These are phyloP conservation scores for Elegia similella DNA, from an alignment of 2,888 invertebrate genomes.

Conservation along the genomic window DNA sequence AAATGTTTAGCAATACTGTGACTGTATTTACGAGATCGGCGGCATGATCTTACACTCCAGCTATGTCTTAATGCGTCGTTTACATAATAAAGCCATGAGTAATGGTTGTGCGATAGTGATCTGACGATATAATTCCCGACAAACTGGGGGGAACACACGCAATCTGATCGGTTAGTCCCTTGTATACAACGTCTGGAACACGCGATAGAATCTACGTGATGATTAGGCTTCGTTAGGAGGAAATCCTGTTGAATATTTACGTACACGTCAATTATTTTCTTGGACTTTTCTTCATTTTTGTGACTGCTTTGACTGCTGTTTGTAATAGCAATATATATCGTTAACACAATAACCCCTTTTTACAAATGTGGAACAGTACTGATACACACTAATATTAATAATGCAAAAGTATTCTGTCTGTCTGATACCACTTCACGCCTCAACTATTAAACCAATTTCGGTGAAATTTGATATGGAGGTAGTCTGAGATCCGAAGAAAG, in stretches of 20 bases:
- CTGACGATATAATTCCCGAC: conserved; percentile 40
- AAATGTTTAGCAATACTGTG: neutral
- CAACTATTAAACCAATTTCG: no score
- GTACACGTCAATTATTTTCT: neutral
- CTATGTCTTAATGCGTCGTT: conserved; percentile 14
- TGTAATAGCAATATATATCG: no score
- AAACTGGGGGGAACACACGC: conserved; percentile 36
- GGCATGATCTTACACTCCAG: conserved; percentile 3
- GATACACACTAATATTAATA: no score
- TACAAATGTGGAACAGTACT: no score
- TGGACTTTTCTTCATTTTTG: no score
- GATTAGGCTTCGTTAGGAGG: conserved; percentile 1
- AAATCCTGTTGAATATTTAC: neutral
- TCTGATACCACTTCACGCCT: no score
- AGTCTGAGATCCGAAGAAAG: no score
- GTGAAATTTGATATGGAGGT: no score
- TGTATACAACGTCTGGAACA: neutral
- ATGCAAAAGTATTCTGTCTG: no score
- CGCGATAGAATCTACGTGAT: neutral
- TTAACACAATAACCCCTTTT: no score
- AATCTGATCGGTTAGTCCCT: conserved; percentile 24
- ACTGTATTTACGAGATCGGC: conserved; percentile 7
- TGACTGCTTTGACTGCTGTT: no score
- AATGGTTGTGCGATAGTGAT: conserved; percentile 24
- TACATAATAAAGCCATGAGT: conserved; percentile 14